Conservation (phyloP, 2,888 invertebrate genomes). For the Petrolisthes cinctipes region DNA sequence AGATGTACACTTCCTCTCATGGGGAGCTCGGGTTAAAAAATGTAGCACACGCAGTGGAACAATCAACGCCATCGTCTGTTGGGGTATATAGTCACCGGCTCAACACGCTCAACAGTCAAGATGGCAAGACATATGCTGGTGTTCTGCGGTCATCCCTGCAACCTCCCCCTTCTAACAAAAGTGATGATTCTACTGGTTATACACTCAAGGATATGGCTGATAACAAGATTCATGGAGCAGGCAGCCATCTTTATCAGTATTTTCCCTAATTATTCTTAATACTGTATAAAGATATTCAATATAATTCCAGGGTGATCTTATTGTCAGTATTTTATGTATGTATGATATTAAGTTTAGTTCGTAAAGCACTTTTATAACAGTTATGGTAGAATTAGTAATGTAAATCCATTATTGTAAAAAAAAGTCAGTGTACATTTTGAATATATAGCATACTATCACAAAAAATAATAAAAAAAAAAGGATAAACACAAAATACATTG, state of each 20-base stretch:
- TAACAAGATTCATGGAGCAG: conserved; percentile 28
- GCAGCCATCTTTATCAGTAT: conserved; percentile 53
- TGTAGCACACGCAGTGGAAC: conserved; percentile 36
- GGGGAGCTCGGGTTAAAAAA: conserved; percentile 47
- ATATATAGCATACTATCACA: background rate
- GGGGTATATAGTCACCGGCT: conserved; percentile 7
- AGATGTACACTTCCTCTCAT: conserved; percentile 22
- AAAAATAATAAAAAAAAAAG: conserved; percentile 8
- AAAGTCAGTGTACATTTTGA: background rate
- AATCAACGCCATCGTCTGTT: background rate
- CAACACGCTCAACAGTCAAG: conserved; percentile 29
- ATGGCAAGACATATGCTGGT: conserved; percentile 63
- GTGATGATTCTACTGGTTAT: conserved; percentile 32
- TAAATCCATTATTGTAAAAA: background rate
- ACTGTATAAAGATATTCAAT: background rate
- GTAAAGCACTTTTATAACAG: background rate
- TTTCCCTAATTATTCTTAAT: conserved; percentile 35
- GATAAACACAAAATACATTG: background rate
- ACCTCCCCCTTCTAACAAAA: conserved; percentile 28
- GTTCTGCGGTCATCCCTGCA: conserved; percentile 58
- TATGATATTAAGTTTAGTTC: conserved; percentile 5
- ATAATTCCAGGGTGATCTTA: conserved; percentile 22
- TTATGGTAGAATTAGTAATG: background rate
- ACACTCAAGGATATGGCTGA: conserved; percentile 38
- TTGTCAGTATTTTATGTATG: conserved; percentile 26